Conservation (phyloP, 2,113 vertebrate genomes). For the Phaethon lepturus region DNA sequence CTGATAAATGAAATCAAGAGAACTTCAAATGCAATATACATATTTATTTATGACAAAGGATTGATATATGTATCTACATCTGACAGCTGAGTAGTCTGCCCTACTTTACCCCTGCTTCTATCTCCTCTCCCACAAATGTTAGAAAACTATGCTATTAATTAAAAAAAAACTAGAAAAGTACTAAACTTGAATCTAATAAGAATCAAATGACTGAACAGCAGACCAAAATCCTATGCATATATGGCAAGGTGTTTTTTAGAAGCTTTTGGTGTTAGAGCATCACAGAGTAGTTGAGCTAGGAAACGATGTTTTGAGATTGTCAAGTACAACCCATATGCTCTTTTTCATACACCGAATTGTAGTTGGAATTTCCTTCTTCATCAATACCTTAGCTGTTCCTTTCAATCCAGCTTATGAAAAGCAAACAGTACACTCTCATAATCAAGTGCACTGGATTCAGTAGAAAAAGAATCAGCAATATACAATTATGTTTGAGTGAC, state of each 20-base stretch:
- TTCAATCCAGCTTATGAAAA: background rate
- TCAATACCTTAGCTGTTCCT: background rate
- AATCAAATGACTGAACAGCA: background rate
- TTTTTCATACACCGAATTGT: background rate
- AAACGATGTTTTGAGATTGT: background rate
- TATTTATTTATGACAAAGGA: background rate
- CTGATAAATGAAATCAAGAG: background rate
- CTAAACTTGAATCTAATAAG: background rate
- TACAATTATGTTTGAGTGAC: background rate
- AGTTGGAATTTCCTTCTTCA: background rate
- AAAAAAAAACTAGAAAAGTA: background rate
- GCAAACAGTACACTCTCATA: background rate
- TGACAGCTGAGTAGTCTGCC: background rate
- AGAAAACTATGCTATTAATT: background rate
- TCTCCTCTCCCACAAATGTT: background rate
- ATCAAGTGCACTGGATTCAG: background rate
- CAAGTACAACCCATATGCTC: rapidly evolving
- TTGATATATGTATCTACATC: background rate
- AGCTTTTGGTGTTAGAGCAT: background rate
- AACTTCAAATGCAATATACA: background rate
- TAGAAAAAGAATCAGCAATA: background rate
- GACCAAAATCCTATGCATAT: background rate
- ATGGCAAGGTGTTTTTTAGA: background rate
- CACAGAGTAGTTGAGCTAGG: background rate
- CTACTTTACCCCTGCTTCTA: rapidly evolving